A percentile compares a stretch with the other conserved stretches of the same genome.
These are phyloP conservation scores for Macquaria ambigua DNA, from an alignment of 2,113 vertebrate species.

Conservation along the genomic window DNA sequence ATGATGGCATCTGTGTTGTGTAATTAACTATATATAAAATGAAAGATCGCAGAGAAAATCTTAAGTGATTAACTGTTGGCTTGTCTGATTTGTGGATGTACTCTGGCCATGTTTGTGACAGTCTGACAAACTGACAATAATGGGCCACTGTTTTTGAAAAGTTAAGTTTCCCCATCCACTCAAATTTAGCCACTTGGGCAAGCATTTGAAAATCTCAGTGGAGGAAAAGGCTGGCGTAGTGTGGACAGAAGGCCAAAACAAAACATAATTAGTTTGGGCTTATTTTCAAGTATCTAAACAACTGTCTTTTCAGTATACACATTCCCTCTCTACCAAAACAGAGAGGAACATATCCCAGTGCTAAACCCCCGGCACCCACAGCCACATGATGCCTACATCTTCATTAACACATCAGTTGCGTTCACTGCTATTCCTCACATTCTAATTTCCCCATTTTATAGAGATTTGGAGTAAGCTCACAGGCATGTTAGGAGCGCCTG, in stretches of 20 bases:
- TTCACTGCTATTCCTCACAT: conserved; percentile 10
- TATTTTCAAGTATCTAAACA: conserved; percentile 16
- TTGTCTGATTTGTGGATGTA: neutral
- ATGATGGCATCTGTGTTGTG: neutral
- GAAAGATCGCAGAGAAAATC: neutral
- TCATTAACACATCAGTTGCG: conserved; percentile 30
- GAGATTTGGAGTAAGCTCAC: conserved; percentile 43
- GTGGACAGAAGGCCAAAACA: conserved; percentile 3
- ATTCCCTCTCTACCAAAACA: neutral
- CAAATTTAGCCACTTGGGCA: neutral
- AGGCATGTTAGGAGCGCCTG: conserved; percentile 21
- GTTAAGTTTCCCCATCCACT: neutral
- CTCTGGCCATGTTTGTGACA: neutral
- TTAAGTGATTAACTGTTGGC: neutral
- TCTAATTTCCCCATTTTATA: conserved; percentile 28
- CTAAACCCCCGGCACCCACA: neutral
- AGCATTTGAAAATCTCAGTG: neutral
- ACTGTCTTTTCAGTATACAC: neutral
- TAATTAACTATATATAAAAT: neutral
- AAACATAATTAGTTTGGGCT: conserved; percentile 7
- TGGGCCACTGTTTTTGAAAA: neutral
- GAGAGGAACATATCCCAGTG: neutral
- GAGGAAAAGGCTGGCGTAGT: neutral
- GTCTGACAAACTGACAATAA: neutral
- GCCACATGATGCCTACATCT: conserved; percentile 15